These are phyloP conservation scores for Nymphalis polychloros DNA, from an alignment of 2,888 invertebrate species.

Conservation along the genomic window DNA sequence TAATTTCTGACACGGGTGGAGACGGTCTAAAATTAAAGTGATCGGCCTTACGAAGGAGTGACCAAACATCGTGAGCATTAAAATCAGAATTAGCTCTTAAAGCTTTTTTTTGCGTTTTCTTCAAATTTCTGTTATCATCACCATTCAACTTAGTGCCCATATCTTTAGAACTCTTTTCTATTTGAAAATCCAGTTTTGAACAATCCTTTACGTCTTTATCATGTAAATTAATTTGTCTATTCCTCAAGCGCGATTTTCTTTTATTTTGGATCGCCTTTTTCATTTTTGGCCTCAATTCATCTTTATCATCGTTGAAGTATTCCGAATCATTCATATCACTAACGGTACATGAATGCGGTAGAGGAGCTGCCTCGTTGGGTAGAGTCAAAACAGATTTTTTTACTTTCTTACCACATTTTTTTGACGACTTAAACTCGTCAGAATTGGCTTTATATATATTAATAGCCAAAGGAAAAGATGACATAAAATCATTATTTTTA, in stretches of 20 bases:
- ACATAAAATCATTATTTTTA: slow-evolving; percentile 52
- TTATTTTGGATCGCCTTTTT: slow-evolving; percentile 45
- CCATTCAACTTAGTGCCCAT: slow-evolving; percentile 52
- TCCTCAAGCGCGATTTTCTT: slow-evolving; percentile 43
- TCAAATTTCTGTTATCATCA: slow-evolving; percentile 44
- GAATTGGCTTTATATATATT: slow-evolving; percentile 70
- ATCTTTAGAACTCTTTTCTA: slow-evolving; percentile 63
- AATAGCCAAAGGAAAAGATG: slow-evolving; percentile 60
- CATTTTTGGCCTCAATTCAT: slow-evolving; percentile 52
- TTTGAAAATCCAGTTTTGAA: slow-evolving; percentile 55
- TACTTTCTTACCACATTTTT: slow-evolving; percentile 53
- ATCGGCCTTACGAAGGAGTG: slow-evolving; percentile 66
- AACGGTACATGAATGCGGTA: slow-evolving; percentile 60
- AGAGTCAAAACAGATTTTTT: slow-evolving; percentile 69
- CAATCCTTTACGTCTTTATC: slow-evolving; percentile 60
- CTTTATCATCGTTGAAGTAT: slow-evolving; percentile 51
- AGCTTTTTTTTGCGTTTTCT: slow-evolving; percentile 14
- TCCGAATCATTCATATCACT: slow-evolving; percentile 73
- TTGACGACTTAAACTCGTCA: slow-evolving; percentile 59
- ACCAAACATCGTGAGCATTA: slow-evolving; percentile 63
- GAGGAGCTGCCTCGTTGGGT: slow-evolving; percentile 55
- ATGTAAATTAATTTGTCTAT: slow-evolving; percentile 52
- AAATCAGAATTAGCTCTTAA: slow-evolving; percentile 42
- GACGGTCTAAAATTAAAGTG: slow-evolving; percentile 64
- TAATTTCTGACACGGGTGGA: slow-evolving; percentile 62